phyloP scores from a whole-genome alignment of 2,113 vertebrate genomes.

The Reinhardtius hippoglossoides region DNA sequence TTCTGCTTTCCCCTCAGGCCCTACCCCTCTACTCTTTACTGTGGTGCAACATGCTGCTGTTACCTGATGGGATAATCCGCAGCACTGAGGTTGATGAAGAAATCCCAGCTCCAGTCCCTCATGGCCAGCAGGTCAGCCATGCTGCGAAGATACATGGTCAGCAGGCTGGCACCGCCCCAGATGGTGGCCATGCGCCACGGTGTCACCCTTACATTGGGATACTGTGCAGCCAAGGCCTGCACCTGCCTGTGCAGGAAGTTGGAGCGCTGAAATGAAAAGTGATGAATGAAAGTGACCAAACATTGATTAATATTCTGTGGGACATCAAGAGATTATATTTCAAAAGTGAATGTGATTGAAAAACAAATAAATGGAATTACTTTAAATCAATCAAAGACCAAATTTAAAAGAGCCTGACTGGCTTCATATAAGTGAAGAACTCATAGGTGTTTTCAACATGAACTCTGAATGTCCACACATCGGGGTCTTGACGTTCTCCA shows the following conservation, averaged over 20 bases:
- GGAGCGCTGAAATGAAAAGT: slow-evolving; percentile 85
- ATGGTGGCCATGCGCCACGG: slow-evolving; percentile 98
- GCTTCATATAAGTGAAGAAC: too few species aligned
- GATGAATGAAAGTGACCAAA: not conserved
- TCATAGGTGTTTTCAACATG: too few species aligned
- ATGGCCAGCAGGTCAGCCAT: slow-evolving; percentile 96
- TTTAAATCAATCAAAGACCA: too few species aligned
- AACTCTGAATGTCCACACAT: too few species aligned
- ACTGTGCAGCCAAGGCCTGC: slow-evolving; percentile 86
- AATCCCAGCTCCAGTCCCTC: slow-evolving; percentile 97
- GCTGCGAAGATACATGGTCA: slow-evolving; percentile 94
- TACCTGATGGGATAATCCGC: slow-evolving; percentile 99
- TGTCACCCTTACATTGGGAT: slow-evolving; percentile 92
- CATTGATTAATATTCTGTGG: not conserved
- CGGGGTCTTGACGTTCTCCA: too few species aligned
- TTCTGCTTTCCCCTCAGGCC: not conserved
- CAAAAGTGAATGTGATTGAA: not conserved
- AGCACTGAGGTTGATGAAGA: slow-evolving; percentile 99
- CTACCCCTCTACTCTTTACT: not conserved
- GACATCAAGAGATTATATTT: not conserved
- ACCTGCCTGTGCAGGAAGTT: slow-evolving; percentile 95
- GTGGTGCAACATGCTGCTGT: not conserved
- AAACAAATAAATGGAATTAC: too few species aligned
- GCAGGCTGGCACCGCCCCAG: slow-evolving; percentile 97
- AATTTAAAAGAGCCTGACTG: too few species aligned